Percentiles rank a stretch among this genome's conserved stretches.
Evolutionary conservation across 2,888 invertebrate species (phyloP).

Genomic region (Unio delphinus): DNA sequence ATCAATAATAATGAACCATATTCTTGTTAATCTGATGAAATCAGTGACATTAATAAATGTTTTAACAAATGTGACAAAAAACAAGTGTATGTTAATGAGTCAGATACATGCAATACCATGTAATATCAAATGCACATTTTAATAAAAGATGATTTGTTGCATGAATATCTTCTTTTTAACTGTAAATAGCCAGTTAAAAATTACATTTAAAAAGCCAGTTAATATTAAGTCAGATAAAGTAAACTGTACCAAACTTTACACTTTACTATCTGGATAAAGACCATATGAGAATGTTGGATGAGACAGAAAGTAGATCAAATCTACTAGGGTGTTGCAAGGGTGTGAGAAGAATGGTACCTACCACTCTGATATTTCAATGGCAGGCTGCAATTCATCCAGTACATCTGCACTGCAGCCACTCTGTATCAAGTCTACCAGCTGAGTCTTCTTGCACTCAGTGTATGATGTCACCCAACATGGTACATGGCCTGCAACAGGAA

Average conservation of each 20-base stretch:
- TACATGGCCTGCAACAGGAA: slow-evolving; percentile 11
- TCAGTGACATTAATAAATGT: no score
- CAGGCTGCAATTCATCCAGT: slow-evolving; percentile 74
- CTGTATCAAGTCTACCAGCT: slow-evolving; percentile 72
- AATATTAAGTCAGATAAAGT: no score
- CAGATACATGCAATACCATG: no score
- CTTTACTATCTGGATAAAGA: neutral
- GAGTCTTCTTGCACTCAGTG: slow-evolving; percentile 72
- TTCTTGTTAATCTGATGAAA: no score
- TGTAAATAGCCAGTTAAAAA: no score
- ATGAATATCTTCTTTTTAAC: no score
- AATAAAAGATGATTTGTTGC: no score
- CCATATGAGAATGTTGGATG: no score
- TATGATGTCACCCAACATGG: slow-evolving; percentile 74
- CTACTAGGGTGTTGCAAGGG: neutral
- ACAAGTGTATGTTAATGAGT: no score
- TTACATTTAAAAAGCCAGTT: no score
- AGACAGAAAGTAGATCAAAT: neutral
- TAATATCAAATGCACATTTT: no score
- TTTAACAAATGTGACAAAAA: no score
- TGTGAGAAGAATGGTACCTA: slow-evolving; percentile 19
- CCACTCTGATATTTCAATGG: slow-evolving; percentile 74
- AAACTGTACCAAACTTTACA: neutral
- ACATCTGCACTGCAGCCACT: slow-evolving; percentile 72
- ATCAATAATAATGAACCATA: neutral